Percentiles rank a stretch among this genome's conserved stretches.
Conservation (phyloP, 2,113 vertebrate genomes). For the Caranx melampygus region DNA sequence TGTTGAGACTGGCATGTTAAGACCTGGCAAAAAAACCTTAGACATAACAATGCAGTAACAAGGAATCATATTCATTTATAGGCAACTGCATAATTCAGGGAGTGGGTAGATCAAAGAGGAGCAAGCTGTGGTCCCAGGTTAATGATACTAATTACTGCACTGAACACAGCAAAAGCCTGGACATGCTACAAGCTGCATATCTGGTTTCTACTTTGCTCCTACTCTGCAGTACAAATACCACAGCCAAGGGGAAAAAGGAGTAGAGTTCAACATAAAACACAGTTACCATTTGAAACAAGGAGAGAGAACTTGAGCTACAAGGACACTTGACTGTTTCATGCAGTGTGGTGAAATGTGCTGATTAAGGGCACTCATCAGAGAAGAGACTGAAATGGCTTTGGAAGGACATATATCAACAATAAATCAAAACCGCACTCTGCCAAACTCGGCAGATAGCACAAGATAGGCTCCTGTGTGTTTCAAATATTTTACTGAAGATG, state of each 20-base stretch:
- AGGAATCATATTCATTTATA: constrained; percentile 2
- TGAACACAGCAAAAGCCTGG: neutral
- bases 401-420: constrained; percentile 64
- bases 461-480: constrained; percentile 28
- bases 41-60: neutral
- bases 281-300: constrained; percentile 10
- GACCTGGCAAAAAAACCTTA: neutral
- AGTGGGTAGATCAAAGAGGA: constrained; percentile 8
- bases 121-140: constrained; percentile 1
- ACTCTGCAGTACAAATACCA: neutral
- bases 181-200: constrained; percentile 10
- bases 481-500: constrained; percentile 19
- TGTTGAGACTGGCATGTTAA: constrained; percentile 13
- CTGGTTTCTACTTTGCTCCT: constrained; percentile 7
- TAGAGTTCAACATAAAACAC: constrained; percentile 9
- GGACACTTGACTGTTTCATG: constrained; percentile 46
- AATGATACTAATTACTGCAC: constrained; percentile 9
- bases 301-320: constrained; percentile 39
- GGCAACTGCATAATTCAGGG: constrained; percentile 1
- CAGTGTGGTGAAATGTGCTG: constrained; percentile 62
- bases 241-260: neutral
- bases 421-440: constrained; percentile 59
- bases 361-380: constrained; percentile 65
- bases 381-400: constrained; percentile 60
- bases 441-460: constrained; percentile 28